Evolutionary conservation across 2,797 vertebrate species (phyloP).

Genomic region (Siniperca undulata): DNA sequence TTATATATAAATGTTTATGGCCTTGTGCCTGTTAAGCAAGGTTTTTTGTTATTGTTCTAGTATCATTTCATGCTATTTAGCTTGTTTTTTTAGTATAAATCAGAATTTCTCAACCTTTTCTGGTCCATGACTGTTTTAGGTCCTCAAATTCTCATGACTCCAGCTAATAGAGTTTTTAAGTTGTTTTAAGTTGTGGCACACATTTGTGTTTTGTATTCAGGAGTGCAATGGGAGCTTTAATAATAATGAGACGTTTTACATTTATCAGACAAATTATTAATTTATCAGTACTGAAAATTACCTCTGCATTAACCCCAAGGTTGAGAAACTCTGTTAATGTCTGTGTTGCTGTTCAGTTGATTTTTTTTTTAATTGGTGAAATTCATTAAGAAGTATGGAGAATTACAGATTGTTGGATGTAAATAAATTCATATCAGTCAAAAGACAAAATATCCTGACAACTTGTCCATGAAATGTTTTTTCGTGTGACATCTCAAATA

Average conservation of each 20-base stretch:
- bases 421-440: constrained; percentile 5
- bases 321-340: constrained; percentile 5
- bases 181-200: too few relatives aligned
- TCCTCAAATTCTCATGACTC: not conserved
- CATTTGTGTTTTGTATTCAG: not conserved
- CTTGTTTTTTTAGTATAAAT: constrained; percentile 3
- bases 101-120: constrained; percentile 3
- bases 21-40: not conserved
- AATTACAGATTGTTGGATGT: constrained; percentile 11
- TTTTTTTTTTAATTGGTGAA: not conserved
- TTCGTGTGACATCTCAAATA: constrained; percentile 46
- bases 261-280: not conserved
- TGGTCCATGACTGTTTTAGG: not conserved
- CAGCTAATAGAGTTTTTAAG: not conserved
- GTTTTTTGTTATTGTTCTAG: not conserved
- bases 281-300: not conserved
- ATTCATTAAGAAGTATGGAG: constrained; percentile 3
- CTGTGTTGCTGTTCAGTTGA: not conserved
- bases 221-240: not conserved
- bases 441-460: constrained; percentile 2
- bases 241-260: not conserved
- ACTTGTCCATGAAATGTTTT: constrained; percentile 3
- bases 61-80: constrained; percentile 10
- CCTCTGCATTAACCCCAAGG: not conserved
- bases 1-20: constrained; percentile 4